These are phyloP conservation scores for Sceloporus tristichus DNA, from an alignment of 2,113 vertebrate genomes.

Conservation along the genomic window DNA sequence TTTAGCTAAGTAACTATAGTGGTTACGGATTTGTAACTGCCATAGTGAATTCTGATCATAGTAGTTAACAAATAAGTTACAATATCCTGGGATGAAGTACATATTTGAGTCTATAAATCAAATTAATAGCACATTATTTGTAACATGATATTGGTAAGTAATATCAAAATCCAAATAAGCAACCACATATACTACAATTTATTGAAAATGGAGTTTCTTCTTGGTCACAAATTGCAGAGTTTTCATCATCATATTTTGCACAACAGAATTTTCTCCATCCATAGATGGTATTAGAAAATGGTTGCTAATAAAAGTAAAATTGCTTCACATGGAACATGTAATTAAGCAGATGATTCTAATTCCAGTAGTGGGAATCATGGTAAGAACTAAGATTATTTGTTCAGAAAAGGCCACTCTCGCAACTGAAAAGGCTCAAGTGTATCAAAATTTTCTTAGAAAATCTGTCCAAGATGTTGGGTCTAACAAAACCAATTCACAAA, in stretches of 20 bases:
- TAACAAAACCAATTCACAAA: constrained; percentile 78
- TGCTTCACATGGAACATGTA: not conserved
- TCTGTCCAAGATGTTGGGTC: constrained; percentile 79
- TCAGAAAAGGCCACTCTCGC: constrained; percentile 40
- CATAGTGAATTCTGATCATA: no score
- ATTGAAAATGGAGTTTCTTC: not conserved
- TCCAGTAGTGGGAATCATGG: constrained; percentile 40
- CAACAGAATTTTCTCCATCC: not conserved
- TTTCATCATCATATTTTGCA: not conserved
- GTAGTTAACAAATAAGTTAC: not conserved
- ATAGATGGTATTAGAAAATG: not conserved
- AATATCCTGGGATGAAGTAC: not conserved
- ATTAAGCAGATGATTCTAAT: constrained; percentile 25
- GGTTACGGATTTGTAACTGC: no score
- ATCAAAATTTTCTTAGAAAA: constrained; percentile 61
- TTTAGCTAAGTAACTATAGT: no score
- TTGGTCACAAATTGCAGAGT: not conserved
- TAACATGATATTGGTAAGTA: not conserved
- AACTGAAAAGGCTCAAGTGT: constrained; percentile 47
- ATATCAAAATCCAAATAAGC: not conserved
- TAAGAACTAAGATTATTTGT: constrained; percentile 35
- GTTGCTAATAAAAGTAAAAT: not conserved
- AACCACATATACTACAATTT: not conserved
- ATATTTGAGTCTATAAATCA: not conserved
- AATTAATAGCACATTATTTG: not conserved